Evolutionary conservation across 2,113 vertebrate species (phyloP), one percentile per base, ranked within the genome.

Genomic region (Tetrax tetrax): DNA sequence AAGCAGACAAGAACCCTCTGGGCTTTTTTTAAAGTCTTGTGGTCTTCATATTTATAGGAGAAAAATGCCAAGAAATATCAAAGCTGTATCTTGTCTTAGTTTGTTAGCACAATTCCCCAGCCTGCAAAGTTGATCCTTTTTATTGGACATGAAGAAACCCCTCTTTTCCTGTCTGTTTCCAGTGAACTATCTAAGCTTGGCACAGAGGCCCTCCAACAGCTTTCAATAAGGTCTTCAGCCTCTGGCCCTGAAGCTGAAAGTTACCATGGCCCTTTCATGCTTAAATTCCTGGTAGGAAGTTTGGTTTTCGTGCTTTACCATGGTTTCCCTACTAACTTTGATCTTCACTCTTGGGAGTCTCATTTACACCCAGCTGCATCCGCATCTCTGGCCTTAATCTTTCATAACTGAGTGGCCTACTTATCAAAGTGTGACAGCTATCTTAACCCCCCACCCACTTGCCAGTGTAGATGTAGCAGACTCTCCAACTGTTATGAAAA

Each of bases 61-160:
- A 64, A 94, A 95, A 94, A 95, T n/a, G 88, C 92, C 94, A 93
- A 89, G 92, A 92, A 94, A 84, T 95, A 93, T 91, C 92, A 89
- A 95, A 92, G 90, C 96, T 91, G 65, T 72, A 84, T 95, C 92
- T 94, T 92, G 80, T 79, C 96, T 81, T 21, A 7, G 60, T 86
- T 57, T 89, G 76, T 82, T 93, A 93, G 75, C 89, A 56, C 1
- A 0, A 60, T 37, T 90, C 33, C 43, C 68, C 77, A 84, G 80
- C 48, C 83, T 94, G 88, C 59, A 84, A 83, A 93, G 48, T n/a
- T 56, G 60, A 35, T n/a, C 63, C 60, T 53, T 70, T 65, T 35
- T 12, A 14, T 9, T 75, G 66, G 61, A 35, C 20, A 12, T 0
- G 25, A 75, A 75, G 76, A 82, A 88, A 7, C 72, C 48, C n/a